Base-by-base conservation (phyloP, 2,113 vertebrate species). In the Spea bombifrons region DNA sequence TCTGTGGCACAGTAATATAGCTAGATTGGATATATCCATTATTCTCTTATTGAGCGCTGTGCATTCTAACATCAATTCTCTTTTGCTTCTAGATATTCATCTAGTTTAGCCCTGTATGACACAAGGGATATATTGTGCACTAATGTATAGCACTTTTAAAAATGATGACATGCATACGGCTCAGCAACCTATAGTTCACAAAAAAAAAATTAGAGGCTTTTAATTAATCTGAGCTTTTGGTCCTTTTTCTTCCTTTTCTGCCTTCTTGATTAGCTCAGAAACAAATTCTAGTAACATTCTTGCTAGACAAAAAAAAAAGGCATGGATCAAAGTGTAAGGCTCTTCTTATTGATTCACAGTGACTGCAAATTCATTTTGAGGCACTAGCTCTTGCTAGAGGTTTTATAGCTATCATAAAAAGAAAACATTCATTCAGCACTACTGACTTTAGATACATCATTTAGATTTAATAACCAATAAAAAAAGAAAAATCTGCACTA, bases 401-500 rank as follows among this genome's bases (percentile, higher is more conserved):
- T 48, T 81, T 81, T 82, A 84, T 85, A 64, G 50, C 7, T 67
- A 84, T 50, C 75, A 81, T 57, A 68, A 75, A 82, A 8, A 78
- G 44, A 57, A 71, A 67, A 77, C 78, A 80, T 80, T 66, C 78
- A 80, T 80, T 80, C 78, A 80, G 78, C 78, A 80, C 78, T 68
- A 65, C 78, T 80, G 78, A 73, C 78, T 80, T 80, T 80, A 80
- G 78, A 74, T 80, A 80, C 78, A 80, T 80, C 78, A 80, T 80
- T 74, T 80, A 80, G 78, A 80, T 80, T 80, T 80, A 80, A 80
- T 80, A 80, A 80, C 78, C 69, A 80, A 80, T 80, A 80, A 80
- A 80, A 74, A 64, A 74, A 80, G 78, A 80, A 74, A 80, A 80
- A 80, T 80, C 78, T 80, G 78, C 71, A 74, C 78, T 65, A 68